Conservation (phyloP, 2,113 vertebrate species). For the Cyanoramphus novaezelandiae region DNA sequence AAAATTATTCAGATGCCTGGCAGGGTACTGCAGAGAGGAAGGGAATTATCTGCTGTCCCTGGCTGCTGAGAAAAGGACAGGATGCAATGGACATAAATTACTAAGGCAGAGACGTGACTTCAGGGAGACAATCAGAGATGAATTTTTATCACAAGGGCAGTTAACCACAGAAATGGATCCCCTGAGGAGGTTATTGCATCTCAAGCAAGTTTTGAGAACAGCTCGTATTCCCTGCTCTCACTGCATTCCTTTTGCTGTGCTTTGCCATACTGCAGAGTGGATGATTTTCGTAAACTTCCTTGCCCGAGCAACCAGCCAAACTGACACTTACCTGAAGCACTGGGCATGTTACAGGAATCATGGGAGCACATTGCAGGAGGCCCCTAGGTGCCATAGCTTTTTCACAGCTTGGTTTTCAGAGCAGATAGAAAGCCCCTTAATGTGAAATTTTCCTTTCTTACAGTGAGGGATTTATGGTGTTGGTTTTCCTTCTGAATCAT, state of each 20-base stretch:
- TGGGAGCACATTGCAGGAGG: accelerated
- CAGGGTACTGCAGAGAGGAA: not conserved
- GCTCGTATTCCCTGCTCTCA: not conserved
- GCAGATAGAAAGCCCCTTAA: not conserved
- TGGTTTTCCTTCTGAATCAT: not conserved
- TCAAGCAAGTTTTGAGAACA: slow-evolving; percentile 4
- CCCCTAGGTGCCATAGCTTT: not conserved
- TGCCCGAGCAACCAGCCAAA: not conserved
- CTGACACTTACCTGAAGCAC: not conserved
- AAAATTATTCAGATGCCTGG: not conserved
- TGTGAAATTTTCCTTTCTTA: not conserved
- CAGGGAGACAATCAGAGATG: not conserved
- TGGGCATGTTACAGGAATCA: not conserved
- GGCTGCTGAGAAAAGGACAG: not conserved
- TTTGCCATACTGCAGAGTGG: not conserved
- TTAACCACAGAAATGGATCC: not conserved
- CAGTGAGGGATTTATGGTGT: not conserved
- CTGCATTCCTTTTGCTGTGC: not conserved
- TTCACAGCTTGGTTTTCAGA: not conserved
- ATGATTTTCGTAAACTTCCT: not conserved
- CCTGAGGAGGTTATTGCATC: slow-evolving; percentile 18
- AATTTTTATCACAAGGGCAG: slow-evolving; percentile 9
- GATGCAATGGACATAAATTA: not conserved
- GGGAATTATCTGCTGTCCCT: not conserved
- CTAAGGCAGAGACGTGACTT: not conserved